phyloP scores from a whole-genome alignment of 2,113 vertebrate species.

The Oxygymnocypris stewartii region DNA sequence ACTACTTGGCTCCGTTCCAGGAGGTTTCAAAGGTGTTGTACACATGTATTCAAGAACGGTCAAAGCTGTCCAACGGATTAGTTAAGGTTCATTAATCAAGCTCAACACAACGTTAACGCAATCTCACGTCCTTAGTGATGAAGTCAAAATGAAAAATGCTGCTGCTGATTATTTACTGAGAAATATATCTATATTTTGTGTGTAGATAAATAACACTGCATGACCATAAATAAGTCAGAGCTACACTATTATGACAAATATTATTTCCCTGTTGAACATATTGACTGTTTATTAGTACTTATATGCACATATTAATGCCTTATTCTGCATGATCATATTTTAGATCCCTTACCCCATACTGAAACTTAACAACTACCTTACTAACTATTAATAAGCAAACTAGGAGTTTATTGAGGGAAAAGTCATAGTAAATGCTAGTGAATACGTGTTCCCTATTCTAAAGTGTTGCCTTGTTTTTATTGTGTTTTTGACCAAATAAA shows the following conservation, averaged over 20 bases:
- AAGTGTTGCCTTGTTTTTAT: no score
- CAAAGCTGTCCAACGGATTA: not conserved
- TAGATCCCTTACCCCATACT: no score
- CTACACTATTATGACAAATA: not conserved
- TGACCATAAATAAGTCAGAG: not conserved
- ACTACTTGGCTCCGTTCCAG: not conserved
- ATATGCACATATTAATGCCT: no score
- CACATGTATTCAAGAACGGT: constrained; percentile 9
- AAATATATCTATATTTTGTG: not conserved
- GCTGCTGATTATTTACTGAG: not conserved
- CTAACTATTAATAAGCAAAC: no score
- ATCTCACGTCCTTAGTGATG: constrained; percentile 7
- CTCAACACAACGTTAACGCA: constrained; percentile 1
- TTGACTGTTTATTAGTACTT: no score
- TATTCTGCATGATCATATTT: no score
- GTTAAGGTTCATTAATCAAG: constrained; percentile 11
- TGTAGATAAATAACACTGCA: not conserved
- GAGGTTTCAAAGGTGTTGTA: not conserved
- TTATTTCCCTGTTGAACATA: not conserved
- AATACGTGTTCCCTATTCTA: no score
- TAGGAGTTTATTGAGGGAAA: no score
- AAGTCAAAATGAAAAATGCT: not conserved
- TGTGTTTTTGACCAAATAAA: no score
- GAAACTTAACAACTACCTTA: no score
- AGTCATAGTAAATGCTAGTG: no score